Percentiles rank a stretch among this genome's conserved stretches.
phyloP scores from a whole-genome alignment of 2,113 vertebrate genomes.

The Hystrix brachyura region DNA sequence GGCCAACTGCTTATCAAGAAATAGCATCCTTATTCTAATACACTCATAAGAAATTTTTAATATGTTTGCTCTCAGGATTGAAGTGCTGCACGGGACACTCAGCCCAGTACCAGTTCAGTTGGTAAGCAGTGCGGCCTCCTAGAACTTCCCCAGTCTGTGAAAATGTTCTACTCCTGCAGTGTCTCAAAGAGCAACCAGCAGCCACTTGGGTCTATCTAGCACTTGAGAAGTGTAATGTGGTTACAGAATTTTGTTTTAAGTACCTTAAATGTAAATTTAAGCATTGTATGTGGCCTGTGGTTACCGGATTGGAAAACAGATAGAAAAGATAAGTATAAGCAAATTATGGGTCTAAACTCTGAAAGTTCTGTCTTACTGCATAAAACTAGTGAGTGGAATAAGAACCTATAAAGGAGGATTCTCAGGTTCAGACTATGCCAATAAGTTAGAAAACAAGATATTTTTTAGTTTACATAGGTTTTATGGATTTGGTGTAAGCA shows the following conservation, averaged over 20 bases:
- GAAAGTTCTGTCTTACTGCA: background rate
- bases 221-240: background rate
- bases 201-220: background rate
- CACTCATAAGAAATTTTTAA: background rate
- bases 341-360: background rate
- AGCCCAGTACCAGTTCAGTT: background rate
- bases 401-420: background rate
- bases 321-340: background rate
- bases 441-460: background rate
- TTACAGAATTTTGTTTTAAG: background rate
- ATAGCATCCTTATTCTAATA: background rate
- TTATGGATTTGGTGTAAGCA: background rate
- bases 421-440: background rate
- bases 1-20: background rate
- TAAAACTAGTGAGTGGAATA: background rate
- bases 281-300: background rate
- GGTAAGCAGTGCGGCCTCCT: rapidly evolving
- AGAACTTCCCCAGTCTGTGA: background rate
- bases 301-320: background rate
- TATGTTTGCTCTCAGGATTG: background rate
- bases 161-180: background rate
- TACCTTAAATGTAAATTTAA: background rate
- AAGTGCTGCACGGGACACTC: background rate
- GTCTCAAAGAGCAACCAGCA: background rate
- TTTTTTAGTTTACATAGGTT: background rate